Evolutionary conservation across 2,113 vertebrate species (phyloP).

Genomic region (Murina feae): DNA sequence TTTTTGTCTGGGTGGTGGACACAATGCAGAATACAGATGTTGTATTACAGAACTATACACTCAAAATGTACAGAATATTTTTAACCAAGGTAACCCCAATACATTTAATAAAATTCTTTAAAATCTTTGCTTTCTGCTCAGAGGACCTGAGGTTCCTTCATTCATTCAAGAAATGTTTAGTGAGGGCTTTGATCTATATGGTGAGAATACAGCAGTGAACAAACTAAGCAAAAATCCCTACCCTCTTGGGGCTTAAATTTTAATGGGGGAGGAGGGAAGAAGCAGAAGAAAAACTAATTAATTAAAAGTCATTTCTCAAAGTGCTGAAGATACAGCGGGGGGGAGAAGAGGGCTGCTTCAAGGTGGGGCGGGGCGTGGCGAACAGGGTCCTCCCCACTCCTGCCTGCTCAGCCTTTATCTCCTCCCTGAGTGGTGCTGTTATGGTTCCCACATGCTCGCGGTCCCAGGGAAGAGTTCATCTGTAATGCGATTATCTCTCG

Average conservation of each 20-base stretch:
- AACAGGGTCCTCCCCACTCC: neutral
- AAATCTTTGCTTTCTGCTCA: slow-evolving; percentile 34
- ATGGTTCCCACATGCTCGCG: slow-evolving; percentile 81
- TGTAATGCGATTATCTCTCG: slow-evolving; percentile 85
- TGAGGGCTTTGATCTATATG: neutral
- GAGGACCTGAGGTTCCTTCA: neutral
- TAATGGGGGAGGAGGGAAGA: neutral
- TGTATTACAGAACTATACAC: neutral
- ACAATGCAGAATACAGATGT: neutral
- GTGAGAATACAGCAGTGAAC: neutral
- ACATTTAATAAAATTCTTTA: neutral
- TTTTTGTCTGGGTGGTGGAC: neutral
- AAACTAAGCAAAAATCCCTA: neutral
- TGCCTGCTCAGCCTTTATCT: slow-evolving; percentile 66
- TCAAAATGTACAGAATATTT: neutral
- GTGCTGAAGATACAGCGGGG: neutral
- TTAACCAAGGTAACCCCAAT: neutral
- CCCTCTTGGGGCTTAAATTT: neutral
- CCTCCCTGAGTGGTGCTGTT: slow-evolving; percentile 72
- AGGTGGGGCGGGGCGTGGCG: neutral
- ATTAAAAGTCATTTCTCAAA: neutral
- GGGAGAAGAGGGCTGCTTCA: fast-evolving
- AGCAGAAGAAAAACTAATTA: neutral
- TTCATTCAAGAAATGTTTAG: neutral
- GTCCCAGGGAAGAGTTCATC: slow-evolving; percentile 83